These are phyloP conservation scores for Saccopteryx leptura DNA, from an alignment of 2,113 vertebrate species.

Conservation along the genomic window DNA sequence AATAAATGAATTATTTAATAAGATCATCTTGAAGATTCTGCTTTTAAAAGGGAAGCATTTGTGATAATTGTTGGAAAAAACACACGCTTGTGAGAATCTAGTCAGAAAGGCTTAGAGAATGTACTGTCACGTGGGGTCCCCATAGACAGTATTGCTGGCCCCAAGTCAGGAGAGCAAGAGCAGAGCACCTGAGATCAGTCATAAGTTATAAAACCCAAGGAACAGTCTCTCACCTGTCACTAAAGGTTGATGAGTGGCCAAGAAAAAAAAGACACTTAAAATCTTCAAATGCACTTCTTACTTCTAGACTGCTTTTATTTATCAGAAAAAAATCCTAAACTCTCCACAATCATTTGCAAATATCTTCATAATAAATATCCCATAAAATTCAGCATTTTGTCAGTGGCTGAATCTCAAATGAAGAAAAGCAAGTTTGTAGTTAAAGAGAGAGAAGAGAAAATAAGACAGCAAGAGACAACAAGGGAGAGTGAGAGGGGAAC, in stretches of 20 bases:
- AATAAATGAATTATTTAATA: not conserved
- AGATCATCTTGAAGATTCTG: not conserved
- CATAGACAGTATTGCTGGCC: accelerated
- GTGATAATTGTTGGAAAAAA: not conserved
- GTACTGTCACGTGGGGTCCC: accelerated
- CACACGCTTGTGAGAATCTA: accelerated
- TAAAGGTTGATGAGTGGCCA: too few relatives aligned
- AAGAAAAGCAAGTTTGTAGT: not conserved
- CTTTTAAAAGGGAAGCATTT: not conserved
- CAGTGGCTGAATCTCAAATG: not conserved
- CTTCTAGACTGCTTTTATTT: not conserved
- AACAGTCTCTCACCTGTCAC: too few relatives aligned
- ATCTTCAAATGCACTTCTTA: not conserved
- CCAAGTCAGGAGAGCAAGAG: not conserved
- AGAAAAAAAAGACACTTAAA: not conserved
- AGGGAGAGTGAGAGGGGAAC: accelerated
- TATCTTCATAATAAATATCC: not conserved
- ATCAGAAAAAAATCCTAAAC: not conserved
- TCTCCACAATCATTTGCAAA: not conserved
- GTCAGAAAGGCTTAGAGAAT: accelerated
- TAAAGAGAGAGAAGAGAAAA: not conserved
- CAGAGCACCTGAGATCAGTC: not conserved
- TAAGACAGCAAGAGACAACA: accelerated
- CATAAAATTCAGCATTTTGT: not conserved
- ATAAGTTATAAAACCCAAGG: accelerated